These are phyloP conservation scores for Saxidomus purpurata DNA, from an alignment of 1,140 invertebrate genomes.

Conservation along the genomic window DNA sequence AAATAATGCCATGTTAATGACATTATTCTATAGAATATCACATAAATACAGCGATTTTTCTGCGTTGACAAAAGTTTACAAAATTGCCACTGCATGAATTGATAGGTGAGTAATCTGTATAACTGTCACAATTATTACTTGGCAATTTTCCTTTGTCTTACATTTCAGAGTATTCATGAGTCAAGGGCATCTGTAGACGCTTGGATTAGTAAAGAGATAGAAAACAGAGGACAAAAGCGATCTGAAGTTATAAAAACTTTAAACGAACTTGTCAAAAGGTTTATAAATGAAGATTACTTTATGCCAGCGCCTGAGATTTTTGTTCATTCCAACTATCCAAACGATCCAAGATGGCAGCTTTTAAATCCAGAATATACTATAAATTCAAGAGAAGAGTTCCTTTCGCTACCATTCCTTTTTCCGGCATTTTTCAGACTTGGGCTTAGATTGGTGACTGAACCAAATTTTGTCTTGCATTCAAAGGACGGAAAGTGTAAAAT, in stretches of 20 bases:
- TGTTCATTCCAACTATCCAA: conserved; percentile 35
- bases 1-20: no score
- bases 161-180: conserved; percentile 17
- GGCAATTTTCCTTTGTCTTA: no score
- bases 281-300: conserved; percentile 62
- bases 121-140: no score
- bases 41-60: no score
- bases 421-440: conserved; percentile 60
- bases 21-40: no score
- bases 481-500: conserved; percentile 38
- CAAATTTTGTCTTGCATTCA: conserved; percentile 28
- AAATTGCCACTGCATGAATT: no score
- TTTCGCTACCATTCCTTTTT: conserved; percentile 41
- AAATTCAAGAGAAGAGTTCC: conserved; percentile 21
- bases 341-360: conserved; percentile 42
- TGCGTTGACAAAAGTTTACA: no score
- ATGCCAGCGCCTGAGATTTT: conserved; percentile 62
- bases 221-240: neutral
- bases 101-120: no score
- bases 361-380: conserved; percentile 24
- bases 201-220: conserved; percentile 28
- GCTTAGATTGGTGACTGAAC: conserved; percentile 8
- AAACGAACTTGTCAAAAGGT: conserved; percentile 35
- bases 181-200: neutral
- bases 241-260: conserved; percentile 1